A percentile compares a stretch with the other conserved stretches of the same genome.
Conservation (phyloP, 2,113 vertebrate genomes). For the Gnathonemus longibarbis region DNA sequence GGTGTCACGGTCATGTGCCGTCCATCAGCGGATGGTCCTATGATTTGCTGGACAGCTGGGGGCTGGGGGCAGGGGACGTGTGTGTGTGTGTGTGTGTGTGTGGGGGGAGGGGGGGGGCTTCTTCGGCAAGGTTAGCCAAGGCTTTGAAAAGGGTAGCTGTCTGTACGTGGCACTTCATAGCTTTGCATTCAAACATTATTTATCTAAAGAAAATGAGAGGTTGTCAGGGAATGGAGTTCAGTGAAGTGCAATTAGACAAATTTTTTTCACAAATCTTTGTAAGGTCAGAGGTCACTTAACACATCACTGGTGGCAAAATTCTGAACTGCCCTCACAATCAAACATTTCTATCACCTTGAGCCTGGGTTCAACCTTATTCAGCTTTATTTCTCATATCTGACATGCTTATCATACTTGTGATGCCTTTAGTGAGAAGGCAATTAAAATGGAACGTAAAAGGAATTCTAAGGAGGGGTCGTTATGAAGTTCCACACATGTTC, state of each 20-base stretch:
- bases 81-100: not conserved
- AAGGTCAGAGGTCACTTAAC: not conserved
- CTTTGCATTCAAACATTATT: not conserved
- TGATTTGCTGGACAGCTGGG: constrained; percentile 42
- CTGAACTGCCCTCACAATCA: not conserved
- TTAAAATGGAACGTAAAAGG: not conserved
- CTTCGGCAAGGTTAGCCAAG: constrained; percentile 9
- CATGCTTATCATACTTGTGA: not conserved
- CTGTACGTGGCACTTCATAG: constrained; percentile 2
- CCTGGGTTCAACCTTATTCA: not conserved
- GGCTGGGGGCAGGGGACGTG: not conserved
- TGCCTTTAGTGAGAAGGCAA: not conserved
- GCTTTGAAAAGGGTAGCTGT: constrained; percentile 24
- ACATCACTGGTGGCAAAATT: not conserved
- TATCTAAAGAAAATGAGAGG: not conserved
- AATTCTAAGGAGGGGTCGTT: not conserved
- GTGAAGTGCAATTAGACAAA: not conserved
- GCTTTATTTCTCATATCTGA: not conserved
- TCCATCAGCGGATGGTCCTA: constrained; percentile 42
- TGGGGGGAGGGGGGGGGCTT: too few relatives aligned
- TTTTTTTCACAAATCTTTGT: not conserved
- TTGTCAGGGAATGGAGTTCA: not conserved
- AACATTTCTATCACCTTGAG: not conserved
- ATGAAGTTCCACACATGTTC: not conserved
- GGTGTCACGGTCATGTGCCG: constrained; percentile 45